These are phyloP conservation scores for Eulemur rubriventer DNA, from an alignment of 2,797 vertebrate species.

Conservation along the genomic window DNA sequence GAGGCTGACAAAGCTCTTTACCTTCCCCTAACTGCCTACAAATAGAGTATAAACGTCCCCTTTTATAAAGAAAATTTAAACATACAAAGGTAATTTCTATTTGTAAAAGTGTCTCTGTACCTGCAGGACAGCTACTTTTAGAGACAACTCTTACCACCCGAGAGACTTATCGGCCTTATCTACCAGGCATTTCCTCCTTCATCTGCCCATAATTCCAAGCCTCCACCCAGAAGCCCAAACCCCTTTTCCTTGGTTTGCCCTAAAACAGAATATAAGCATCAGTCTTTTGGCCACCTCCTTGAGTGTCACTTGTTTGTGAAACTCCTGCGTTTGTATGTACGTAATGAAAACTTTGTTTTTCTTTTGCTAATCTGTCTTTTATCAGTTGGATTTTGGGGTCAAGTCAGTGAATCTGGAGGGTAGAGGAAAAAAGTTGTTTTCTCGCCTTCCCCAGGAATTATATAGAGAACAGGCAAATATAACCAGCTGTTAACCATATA, in stretches of 20 bases:
- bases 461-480: neutral
- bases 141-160: neutral
- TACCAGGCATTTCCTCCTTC: neutral
- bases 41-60: neutral
- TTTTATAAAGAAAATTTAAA: neutral
- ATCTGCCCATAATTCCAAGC: neutral
- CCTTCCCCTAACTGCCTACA: neutral
- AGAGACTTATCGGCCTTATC: neutral
- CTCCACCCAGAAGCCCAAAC: neutral
- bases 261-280: neutral
- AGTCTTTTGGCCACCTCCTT: neutral
- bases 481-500: neutral
- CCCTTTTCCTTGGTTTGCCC: neutral
- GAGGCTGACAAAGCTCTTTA: neutral
- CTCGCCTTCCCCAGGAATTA: neutral
- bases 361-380: neutral
- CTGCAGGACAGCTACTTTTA: neutral
- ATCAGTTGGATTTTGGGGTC: neutral
- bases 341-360: neutral
- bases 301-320: neutral
- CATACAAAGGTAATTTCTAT: neutral
- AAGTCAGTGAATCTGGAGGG: neutral
- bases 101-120: neutral
- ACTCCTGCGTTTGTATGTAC: neutral
- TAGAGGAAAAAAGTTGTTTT: neutral